Evolutionary conservation across 2,797 vertebrate species (phyloP), one percentile per base, ranked within the genome.

Genomic region (Vireo griseus): DNA sequence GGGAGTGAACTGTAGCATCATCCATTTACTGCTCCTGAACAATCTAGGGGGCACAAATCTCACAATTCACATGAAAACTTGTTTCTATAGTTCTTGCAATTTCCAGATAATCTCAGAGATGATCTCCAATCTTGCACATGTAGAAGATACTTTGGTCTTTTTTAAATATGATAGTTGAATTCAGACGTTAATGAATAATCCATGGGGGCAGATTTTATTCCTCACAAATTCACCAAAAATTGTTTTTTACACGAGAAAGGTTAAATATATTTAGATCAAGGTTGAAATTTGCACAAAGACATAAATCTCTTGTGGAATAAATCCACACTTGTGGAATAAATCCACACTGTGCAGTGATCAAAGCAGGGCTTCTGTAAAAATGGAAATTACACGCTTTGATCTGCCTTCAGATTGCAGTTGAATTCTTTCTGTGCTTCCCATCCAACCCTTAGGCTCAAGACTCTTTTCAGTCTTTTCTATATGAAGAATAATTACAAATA

Each of bases 341-440:
- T 90, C 63, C 59, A 50, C 54, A 42, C 8, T 81, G 20, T 78
- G 54, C 15, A 55, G 51, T 75, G 91, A 96, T 93, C 86, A 93
- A 95, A 95, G 92, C 51, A 45, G 17, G 3, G 6, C 12, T 61
- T 94, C 72, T 92, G 85, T 79, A 81, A 63, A 94, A 88, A 93
- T 92, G 71, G 55, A 88, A 85, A 95, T 95, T 92, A 82, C 86
- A 80, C 5, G 52, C 80, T 92, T 92, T 3, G 0, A 28, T 81
- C 58, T 81, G 37, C 59, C 26, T 39, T 75, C 51, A 75, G 73
- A 39, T 51, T 79, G 77, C 51, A 84, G 31, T 65, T 61, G 40
- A 92, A 88, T 82, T 78, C 21, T 75, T 90, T 84, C 65, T 88
- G 42, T 73, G 13, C 51, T 91, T 91, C 44, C 73, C 86, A 2